phyloP scores from a whole-genome alignment of 2,113 vertebrate genomes.

The Hepsetus odoe region DNA sequence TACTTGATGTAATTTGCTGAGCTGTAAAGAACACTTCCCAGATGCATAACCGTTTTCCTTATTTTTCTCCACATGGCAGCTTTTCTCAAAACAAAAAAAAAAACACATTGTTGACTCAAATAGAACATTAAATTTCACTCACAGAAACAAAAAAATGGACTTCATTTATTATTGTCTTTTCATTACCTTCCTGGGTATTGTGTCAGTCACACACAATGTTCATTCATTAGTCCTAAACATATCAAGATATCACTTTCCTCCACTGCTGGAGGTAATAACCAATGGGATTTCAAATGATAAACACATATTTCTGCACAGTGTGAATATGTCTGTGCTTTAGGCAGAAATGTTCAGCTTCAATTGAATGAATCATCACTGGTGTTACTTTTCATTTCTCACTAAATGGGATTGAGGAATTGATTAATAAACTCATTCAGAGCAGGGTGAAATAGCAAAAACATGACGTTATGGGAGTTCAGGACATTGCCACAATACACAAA shows the following conservation, averaged over 20 bases:
- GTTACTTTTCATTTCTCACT: not conserved
- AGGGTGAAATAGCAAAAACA: no score
- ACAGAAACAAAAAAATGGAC: conserved; percentile 41
- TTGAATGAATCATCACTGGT: not conserved
- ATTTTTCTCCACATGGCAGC: not conserved
- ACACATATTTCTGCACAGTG: not conserved
- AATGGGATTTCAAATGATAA: not conserved
- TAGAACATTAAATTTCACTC: conserved; percentile 39
- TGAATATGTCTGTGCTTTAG: conserved; percentile 30
- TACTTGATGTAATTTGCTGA: not conserved
- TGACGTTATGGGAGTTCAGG: no score
- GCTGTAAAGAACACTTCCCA: not conserved
- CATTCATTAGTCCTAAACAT: not conserved
- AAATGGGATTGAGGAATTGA: not conserved
- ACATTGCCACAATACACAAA: no score
- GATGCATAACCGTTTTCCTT: not conserved
- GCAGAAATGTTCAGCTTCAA: conserved; percentile 14
- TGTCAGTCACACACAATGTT: conserved; percentile 14
- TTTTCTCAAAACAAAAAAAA: conserved; percentile 20
- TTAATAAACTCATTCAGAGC: not conserved
- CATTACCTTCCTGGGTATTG: conserved; percentile 26
- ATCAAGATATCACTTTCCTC: not conserved
- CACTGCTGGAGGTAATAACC: not conserved
- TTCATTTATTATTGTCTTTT: conserved; percentile 47
- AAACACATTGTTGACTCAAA: conserved; percentile 39